Evolutionary conservation across 2,113 vertebrate genomes (phyloP).

Genomic region (Prunella fulvescens): DNA sequence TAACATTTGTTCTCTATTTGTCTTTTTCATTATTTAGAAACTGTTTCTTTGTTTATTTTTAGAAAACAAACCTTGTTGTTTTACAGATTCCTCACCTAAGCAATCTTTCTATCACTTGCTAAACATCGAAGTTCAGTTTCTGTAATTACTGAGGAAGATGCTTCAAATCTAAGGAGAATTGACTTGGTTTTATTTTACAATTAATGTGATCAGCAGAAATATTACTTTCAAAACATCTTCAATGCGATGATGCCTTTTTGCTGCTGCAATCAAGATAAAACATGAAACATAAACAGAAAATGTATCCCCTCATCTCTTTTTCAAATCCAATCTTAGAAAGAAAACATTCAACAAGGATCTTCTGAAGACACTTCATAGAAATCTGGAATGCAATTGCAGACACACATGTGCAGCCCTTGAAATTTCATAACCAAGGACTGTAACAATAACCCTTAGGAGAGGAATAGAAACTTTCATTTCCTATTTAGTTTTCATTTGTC

Average conservation of each 20-base stretch:
- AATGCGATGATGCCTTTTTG: neutral
- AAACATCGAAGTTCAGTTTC: neutral
- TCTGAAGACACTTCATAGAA: neutral
- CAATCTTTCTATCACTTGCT: neutral
- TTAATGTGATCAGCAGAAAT: neutral
- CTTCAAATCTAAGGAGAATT: neutral
- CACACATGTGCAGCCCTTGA: neutral
- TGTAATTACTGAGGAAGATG: neutral
- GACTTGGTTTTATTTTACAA: neutral
- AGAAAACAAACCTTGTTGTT: neutral
- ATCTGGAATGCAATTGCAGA: neutral
- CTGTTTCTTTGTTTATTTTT: neutral
- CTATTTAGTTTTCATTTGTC: neutral
- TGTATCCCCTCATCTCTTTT: neutral
- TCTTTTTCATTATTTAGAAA: neutral
- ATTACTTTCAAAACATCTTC: neutral
- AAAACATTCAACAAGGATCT: neutral
- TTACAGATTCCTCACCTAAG: neutral
- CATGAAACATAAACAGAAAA: neutral
- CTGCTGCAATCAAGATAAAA: neutral
- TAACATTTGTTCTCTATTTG: neutral
- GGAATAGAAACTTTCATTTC: neutral
- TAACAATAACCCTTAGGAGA: neutral
- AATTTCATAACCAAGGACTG: neutral
- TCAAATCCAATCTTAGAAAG: neutral